Conservation (phyloP, 2,797 vertebrate species). For the Anisognathus igniventris region DNA sequence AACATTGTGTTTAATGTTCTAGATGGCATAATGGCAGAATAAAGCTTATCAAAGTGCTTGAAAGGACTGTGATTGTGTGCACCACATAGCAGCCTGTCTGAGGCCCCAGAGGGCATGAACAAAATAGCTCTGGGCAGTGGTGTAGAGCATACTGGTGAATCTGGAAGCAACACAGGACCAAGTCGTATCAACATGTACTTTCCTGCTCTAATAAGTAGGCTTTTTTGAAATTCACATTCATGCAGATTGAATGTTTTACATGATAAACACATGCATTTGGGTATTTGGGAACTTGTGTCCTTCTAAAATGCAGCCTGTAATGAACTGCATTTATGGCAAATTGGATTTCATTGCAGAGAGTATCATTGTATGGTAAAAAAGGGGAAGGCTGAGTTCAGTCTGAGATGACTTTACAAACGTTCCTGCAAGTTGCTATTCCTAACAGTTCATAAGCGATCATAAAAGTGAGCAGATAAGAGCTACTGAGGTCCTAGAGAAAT, state of each 20-base stretch:
- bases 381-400: conserved; percentile 39
- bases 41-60: conserved; percentile 60
- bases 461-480: conserved; percentile 68
- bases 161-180: not conserved
- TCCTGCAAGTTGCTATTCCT: conserved; percentile 69
- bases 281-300: conserved; percentile 12
- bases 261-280: not conserved
- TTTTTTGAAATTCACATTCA: conserved; percentile 59
- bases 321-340: conserved; percentile 47
- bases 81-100: not conserved
- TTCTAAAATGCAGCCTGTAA: conserved; percentile 43
- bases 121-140: not conserved
- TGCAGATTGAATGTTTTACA: conserved; percentile 24
- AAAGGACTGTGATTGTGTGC: conserved; percentile 23
- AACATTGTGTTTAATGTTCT: conserved; percentile 74
- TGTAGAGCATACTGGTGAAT: not conserved
- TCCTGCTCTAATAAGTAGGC: conserved; percentile 7
- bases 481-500: conserved; percentile 66
- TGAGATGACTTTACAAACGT: conserved; percentile 67
- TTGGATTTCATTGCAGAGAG: conserved; percentile 51
- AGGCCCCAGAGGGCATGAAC: not conserved
- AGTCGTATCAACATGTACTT: not conserved
- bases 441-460: conserved; percentile 67
- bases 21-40: conserved; percentile 69
- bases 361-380: conserved; percentile 32